Evolutionary conservation across 2,113 vertebrate genomes (phyloP).

Genomic region (Pungitius pungitius): DNA sequence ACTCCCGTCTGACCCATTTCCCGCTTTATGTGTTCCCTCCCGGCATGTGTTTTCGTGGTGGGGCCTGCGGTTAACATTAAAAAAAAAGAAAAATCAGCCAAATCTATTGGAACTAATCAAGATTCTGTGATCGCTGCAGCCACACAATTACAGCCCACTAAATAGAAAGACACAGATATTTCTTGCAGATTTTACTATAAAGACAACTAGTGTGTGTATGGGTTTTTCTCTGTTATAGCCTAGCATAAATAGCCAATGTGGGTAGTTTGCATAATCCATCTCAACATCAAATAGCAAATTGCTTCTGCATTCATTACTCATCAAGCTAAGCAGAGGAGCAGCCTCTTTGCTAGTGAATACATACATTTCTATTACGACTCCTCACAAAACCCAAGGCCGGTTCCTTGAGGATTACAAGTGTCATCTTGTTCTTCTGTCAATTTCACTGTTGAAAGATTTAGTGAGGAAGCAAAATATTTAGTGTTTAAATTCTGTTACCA

Average conservation of each 20-base stretch:
- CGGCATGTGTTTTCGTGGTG: slow-evolving; percentile 9
- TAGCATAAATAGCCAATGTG: slow-evolving; percentile 4
- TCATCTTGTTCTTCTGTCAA: too few species aligned
- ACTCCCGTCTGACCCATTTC: slow-evolving; percentile 60
- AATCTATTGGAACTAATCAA: background rate
- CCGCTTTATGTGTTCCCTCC: slow-evolving; percentile 16
- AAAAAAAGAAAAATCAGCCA: background rate
- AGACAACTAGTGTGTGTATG: background rate
- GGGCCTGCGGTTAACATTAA: background rate
- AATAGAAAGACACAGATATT: background rate
- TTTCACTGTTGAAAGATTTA: slow-evolving; percentile 2
- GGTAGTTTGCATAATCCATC: slow-evolving; percentile 24
- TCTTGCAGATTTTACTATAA: background rate
- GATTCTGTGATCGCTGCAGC: background rate
- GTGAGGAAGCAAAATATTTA: background rate
- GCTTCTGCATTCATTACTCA: slow-evolving; percentile 36
- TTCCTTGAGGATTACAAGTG: slow-evolving; percentile 4
- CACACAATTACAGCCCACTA: background rate
- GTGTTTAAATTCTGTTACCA: background rate
- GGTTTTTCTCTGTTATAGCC: slow-evolving; percentile 3
- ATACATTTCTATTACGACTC: slow-evolving; percentile 17
- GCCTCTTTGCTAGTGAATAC: slow-evolving; percentile 17
- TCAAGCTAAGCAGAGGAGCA: slow-evolving; percentile 31
- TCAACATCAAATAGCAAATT: slow-evolving; percentile 33
- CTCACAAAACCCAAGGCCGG: background rate